Evolutionary conservation across 1,140 invertebrate genomes (phyloP), one percentile per base, ranked within the genome.

Genomic region (Drosophila persimilis): DNA sequence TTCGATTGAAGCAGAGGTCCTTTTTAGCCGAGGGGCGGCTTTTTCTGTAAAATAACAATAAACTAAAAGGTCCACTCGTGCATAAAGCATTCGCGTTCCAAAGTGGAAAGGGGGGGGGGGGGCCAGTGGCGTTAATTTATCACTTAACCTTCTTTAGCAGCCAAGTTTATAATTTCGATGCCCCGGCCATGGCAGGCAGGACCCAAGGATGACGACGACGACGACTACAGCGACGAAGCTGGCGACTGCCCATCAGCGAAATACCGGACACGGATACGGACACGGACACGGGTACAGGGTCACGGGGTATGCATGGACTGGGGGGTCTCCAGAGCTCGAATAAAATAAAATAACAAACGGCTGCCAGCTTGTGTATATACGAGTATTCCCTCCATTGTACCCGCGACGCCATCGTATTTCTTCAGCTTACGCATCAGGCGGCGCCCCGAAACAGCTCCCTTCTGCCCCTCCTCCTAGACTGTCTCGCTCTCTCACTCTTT

Each of bases 121-220:
- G 29, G 35, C 51, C 76, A 67, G 77, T 54, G 58, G 77, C 81
- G 73, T 86, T 85, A 85, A 85, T 85, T 85, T 85, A 85, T 85
- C 81, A 85, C 81, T 85, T 85, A 85, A 85, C 81, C 81, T 85
- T 86, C 81, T 86, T 77, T 80, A 85, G 69, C 77, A 86, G 81
- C 81, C 81, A 85, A 85, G 81, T 85, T 86, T 85, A 85, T 86
- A 85, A 85, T 85, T 85, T 85, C 73, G 70, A 80, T 56, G 73
- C 72, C 61, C 43, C 53, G 56, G 70, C 39, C 45, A 65, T 65
- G 61, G 69, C 71, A 55, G 58, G 69, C 71, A 55, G 58, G 35
- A 62, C 59, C 59, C 60, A 67, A 71, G 62, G 46, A 58, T 31
- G 50, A 73, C 50, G 66, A 85, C 63, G 73, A 72, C 45, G 65